Percentiles rank a stretch among this genome's conserved stretches.
Evolutionary conservation across 1,140 invertebrate genomes (phyloP).

Genomic region (Scylla paramamosain): DNA sequence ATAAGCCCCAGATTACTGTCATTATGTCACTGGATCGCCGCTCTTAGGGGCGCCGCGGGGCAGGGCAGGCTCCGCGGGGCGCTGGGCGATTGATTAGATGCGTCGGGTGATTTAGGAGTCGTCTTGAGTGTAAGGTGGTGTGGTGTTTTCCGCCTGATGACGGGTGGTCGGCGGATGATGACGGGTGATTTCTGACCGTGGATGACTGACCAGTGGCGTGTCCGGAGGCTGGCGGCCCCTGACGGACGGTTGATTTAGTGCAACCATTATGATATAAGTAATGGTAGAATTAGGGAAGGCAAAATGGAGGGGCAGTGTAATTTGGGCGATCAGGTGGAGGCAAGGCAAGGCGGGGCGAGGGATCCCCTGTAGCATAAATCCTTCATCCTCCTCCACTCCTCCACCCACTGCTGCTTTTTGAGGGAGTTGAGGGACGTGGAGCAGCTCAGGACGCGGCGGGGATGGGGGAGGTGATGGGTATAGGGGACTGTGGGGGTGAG

Average conservation of each 20-base stretch:
- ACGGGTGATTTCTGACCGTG: slow-evolving; percentile 54
- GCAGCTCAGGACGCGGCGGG: neutral
- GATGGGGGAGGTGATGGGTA: neutral
- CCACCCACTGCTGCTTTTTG: neutral
- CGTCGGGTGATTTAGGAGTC: slow-evolving; percentile 54
- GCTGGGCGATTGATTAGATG: slow-evolving; percentile 57
- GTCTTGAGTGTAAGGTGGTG: slow-evolving; percentile 58
- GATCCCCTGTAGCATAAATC: slow-evolving; percentile 48
- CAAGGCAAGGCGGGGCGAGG: neutral
- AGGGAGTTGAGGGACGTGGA: neutral
- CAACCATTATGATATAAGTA: slow-evolving; percentile 64
- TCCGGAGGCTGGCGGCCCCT: slow-evolving; percentile 41
- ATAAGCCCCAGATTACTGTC: slow-evolving; percentile 41
- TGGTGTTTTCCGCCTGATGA: slow-evolving; percentile 61
- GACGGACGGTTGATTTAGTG: slow-evolving; percentile 52
- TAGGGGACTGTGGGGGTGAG: neutral
- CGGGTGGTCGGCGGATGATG: slow-evolving; percentile 66
- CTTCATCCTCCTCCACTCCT: neutral
- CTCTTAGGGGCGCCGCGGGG: slow-evolving; percentile 2
- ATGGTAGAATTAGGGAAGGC: slow-evolving; percentile 64
- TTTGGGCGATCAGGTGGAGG: slow-evolving; percentile 42
- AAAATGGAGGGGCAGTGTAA: slow-evolving; percentile 58
- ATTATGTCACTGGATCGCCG: slow-evolving; percentile 40
- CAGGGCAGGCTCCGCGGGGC: neutral
- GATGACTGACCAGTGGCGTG: slow-evolving; percentile 62